Percentiles rank a stretch among this genome's conserved stretches.
Evolutionary conservation across 1,140 invertebrate species (phyloP).

Genomic region (Leptestheria dahalacensis): DNA sequence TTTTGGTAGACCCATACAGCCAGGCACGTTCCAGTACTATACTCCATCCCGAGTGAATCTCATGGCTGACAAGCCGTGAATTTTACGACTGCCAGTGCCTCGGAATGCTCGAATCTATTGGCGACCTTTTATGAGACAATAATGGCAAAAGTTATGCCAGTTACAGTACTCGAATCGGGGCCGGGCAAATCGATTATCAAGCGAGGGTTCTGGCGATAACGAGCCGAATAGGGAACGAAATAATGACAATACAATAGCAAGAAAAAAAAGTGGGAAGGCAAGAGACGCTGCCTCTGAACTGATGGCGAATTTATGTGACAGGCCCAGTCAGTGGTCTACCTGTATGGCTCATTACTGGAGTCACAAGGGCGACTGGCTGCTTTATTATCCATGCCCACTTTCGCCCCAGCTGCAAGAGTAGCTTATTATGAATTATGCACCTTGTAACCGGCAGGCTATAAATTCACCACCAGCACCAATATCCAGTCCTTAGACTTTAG

Average conservation of each 20-base stretch:
- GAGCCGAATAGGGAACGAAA: neutral
- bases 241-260: neutral
- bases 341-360: neutral
- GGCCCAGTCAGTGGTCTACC: neutral
- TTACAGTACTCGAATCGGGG: too few species aligned
- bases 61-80: too few species aligned
- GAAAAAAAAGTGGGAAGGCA: neutral
- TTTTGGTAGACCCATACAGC: too few species aligned
- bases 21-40: too few species aligned
- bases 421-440: neutral
- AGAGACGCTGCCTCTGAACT: neutral
- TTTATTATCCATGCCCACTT: neutral
- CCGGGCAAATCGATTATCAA: too few species aligned
- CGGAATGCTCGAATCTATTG: too few species aligned
- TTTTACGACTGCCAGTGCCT: too few species aligned
- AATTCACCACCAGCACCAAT: too few species aligned
- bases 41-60: too few species aligned
- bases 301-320: neutral
- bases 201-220: neutral
- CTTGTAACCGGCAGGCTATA: neutral
- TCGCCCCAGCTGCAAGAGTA: neutral
- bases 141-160: too few species aligned
- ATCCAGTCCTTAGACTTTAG: too few species aligned
- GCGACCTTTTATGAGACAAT: too few species aligned
- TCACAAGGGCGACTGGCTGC: neutral